phyloP scores from a whole-genome alignment of 2,113 vertebrate species.

The Pseudolaguvia tuberculata region DNA sequence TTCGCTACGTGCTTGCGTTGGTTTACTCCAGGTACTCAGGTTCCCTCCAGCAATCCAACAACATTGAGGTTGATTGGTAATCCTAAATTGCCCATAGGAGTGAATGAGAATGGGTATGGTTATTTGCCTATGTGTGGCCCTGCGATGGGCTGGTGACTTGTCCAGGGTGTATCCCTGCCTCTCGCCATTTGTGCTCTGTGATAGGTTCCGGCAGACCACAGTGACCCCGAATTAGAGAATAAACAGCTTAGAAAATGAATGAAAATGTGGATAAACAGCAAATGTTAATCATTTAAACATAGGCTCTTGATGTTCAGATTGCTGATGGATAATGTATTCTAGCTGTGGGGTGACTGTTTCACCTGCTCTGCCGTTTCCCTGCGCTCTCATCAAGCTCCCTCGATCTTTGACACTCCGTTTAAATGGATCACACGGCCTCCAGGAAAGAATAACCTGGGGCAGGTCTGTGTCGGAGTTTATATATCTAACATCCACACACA shows the following conservation, averaged over 20 bases:
- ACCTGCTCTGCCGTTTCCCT: constrained; percentile 55
- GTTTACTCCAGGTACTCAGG: too few species aligned
- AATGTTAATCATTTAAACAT: constrained; percentile 60
- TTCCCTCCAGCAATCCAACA: not conserved
- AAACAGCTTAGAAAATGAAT: too few species aligned
- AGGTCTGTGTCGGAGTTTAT: not conserved
- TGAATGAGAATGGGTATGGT: too few species aligned
- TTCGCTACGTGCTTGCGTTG: too few species aligned
- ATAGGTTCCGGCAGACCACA: too few species aligned
- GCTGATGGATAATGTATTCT: constrained; percentile 64
- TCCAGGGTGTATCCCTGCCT: too few species aligned
- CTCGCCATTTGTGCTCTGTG: too few species aligned
- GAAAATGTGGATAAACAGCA: constrained; percentile 59
- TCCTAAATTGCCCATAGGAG: constrained; percentile 63
- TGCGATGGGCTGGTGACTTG: too few species aligned
- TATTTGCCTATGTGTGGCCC: too few species aligned
- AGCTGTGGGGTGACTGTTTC: constrained; percentile 59
- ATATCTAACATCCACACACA: not conserved
- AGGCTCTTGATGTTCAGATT: constrained; percentile 55
- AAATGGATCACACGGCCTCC: constrained; percentile 3
- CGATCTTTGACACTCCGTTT: not conserved
- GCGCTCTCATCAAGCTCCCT: not conserved
- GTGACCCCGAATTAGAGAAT: too few species aligned
- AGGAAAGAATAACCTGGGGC: not conserved
- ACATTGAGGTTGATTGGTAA: constrained; percentile 58